Evolutionary conservation across 2,113 vertebrate genomes (phyloP).

Genomic region (Oreochromis tanganicae): DNA sequence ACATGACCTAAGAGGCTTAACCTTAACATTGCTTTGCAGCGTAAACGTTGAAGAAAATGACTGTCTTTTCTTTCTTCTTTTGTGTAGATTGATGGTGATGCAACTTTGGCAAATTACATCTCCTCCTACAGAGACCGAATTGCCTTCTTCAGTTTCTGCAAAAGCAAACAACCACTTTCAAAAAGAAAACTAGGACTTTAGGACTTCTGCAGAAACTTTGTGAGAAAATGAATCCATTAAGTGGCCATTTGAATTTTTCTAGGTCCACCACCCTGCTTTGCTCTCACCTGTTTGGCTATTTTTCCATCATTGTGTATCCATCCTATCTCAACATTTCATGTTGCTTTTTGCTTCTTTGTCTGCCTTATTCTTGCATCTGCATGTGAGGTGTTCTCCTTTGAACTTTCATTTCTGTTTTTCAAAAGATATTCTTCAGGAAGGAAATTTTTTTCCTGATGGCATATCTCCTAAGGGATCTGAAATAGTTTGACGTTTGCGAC

Average conservation of each 20-base stretch:
- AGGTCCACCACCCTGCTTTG: background rate
- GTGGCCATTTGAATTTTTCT: background rate
- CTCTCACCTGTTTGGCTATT: background rate
- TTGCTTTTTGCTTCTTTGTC: background rate
- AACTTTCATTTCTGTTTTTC: background rate
- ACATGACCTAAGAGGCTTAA: background rate
- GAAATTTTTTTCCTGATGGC: background rate
- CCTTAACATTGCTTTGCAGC: background rate
- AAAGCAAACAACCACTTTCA: background rate
- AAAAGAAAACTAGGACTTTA: background rate
- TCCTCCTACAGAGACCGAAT: background rate
- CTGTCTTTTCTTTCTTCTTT: background rate
- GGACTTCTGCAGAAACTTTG: background rate
- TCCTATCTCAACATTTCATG: background rate
- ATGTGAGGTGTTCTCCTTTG: background rate
- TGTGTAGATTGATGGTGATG: background rate
- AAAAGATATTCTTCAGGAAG: background rate
- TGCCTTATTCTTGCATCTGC: background rate
- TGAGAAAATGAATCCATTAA: background rate
- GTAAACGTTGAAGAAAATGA: background rate
- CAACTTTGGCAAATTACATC: background rate
- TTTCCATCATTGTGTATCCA: background rate
- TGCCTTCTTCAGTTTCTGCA: background rate
- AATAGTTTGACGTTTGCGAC: accelerated
- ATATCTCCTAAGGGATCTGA: background rate